Percentiles rank a stretch among this genome's conserved stretches.
Conservation (phyloP, 2,888 invertebrate species). For the Drosophila emarginata region DNA sequence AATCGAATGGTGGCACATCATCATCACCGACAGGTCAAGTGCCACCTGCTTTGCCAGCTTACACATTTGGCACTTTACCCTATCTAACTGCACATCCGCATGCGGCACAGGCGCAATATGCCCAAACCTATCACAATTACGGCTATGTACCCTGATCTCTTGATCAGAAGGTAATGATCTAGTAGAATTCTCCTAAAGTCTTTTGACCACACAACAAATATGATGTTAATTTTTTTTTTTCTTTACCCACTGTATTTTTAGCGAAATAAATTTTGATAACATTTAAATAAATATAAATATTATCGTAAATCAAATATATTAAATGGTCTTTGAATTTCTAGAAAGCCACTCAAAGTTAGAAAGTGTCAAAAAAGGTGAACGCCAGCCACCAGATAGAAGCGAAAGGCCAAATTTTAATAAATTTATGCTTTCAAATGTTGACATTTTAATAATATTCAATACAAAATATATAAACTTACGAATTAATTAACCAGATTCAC, state of each 20-base stretch:
- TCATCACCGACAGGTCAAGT: constrained; percentile 34
- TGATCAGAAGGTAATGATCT: not conserved
- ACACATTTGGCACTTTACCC: constrained; percentile 77
- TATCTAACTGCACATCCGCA: constrained; percentile 72
- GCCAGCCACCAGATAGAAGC: not conserved
- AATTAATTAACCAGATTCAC: constrained; percentile 1
- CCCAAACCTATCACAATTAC: constrained; percentile 79
- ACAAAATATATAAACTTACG: not conserved
- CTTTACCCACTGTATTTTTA: constrained; percentile 3
- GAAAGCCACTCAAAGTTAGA: not conserved
- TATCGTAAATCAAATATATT: not conserved
- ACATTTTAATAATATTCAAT: not conserved
- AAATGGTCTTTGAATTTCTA: not conserved
- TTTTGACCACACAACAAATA: not conserved
- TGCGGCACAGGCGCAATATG: constrained; percentile 72
- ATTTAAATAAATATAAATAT: not conserved
- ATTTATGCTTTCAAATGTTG: not conserved
- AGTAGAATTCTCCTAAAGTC: constrained; percentile 2
- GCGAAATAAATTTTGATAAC: constrained; percentile 2
- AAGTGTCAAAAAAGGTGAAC: constrained; percentile 9
- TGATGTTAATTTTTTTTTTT: not conserved
- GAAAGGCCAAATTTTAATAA: not conserved
- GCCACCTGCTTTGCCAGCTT: constrained; percentile 73
- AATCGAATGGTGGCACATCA: constrained; percentile 38
- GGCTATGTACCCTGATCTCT: constrained; percentile 75